Evolutionary conservation across 2,113 vertebrate species (phyloP), one percentile per base, ranked within the genome.

Genomic region (Ailurus styani): DNA sequence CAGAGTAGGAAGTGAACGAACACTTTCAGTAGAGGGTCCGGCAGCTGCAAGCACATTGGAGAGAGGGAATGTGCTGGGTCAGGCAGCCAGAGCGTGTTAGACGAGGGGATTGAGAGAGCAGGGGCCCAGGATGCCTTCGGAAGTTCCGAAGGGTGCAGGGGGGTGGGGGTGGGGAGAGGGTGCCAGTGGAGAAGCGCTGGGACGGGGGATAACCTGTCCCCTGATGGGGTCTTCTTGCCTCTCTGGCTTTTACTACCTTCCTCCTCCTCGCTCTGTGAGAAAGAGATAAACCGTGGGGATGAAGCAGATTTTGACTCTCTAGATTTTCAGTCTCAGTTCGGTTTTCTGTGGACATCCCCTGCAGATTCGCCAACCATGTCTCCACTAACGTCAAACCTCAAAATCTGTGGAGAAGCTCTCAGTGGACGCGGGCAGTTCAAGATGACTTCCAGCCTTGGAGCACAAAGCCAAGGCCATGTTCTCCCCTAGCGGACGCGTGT

Each of bases 361-460:
- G 29, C 4, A 4, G 64, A 7, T 29, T 23, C 66, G 42, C 37
- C 31, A 17, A 37, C 20, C 40, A 20, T 15, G 54, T 77, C 52
- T 29, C 12, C 4, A 10, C 4, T 15, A 62, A 21, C 8, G 21
- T 8, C 29, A 34, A 12, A 29, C 12, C 87, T 50, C 21, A 40
- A 25, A 31, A 29, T 55, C n/a, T 10, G 47, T 15, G 1, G 0
- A 0, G 55, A 21, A 21, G 23, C 3, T 0, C 23, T 42, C 23
- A 0, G 8, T 17, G 1, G 10, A 4, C 1, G 12, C 0, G 3
- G 66, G 5, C 14, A 15, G 23, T 4, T n/a, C 25, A 2, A 3
- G 7, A 0, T 1, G 20, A 34, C 34, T 23, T 27, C 50, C 18
- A 7, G 34, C 66, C 29, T n/a, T 1, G 31, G 50, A 47, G 13